Conservation (phyloP, 1,140 invertebrate genomes). For the Leptoteleia sp. region DNA sequence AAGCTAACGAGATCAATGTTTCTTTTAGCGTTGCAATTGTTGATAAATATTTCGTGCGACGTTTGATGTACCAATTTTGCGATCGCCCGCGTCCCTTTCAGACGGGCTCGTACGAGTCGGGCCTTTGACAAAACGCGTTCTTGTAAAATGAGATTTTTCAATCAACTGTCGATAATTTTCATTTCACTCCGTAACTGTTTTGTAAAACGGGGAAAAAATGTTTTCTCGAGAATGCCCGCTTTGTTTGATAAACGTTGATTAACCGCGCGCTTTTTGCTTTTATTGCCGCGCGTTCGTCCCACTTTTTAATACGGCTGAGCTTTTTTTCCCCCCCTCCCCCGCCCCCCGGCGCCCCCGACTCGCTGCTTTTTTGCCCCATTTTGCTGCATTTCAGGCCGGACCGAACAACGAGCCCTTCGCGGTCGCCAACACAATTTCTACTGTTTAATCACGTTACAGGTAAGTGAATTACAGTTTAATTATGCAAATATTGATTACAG, state of each 20-base stretch:
- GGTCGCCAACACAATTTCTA: constrained; percentile 50
- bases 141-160: constrained; percentile 67
- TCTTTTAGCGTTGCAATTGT: constrained; percentile 48
- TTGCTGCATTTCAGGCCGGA: constrained; percentile 4
- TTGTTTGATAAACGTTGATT: constrained; percentile 67
- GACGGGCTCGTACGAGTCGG: constrained; percentile 37
- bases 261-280: constrained; percentile 52
- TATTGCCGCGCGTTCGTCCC: constrained; percentile 43
- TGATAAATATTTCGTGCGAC: constrained; percentile 63
- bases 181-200: constrained; percentile 59
- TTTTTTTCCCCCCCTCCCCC: constrained; percentile 29
- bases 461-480: constrained; percentile 62
- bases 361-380: constrained; percentile 29
- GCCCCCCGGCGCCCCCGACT: too few relatives aligned
- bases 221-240: constrained; percentile 61
- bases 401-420: constrained; percentile 42
- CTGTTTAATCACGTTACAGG: constrained; percentile 47
- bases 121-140: constrained; percentile 58
- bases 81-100: constrained; percentile 53
- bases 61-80: constrained; percentile 63
- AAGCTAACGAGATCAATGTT: constrained; percentile 53
- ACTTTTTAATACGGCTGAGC: constrained; percentile 42
- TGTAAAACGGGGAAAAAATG: constrained; percentile 60
- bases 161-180: constrained; percentile 66
- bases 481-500: constrained; percentile 63